Evolutionary conservation across 2,113 vertebrate genomes (phyloP).

Genomic region (Ctenodactylus gundi): DNA sequence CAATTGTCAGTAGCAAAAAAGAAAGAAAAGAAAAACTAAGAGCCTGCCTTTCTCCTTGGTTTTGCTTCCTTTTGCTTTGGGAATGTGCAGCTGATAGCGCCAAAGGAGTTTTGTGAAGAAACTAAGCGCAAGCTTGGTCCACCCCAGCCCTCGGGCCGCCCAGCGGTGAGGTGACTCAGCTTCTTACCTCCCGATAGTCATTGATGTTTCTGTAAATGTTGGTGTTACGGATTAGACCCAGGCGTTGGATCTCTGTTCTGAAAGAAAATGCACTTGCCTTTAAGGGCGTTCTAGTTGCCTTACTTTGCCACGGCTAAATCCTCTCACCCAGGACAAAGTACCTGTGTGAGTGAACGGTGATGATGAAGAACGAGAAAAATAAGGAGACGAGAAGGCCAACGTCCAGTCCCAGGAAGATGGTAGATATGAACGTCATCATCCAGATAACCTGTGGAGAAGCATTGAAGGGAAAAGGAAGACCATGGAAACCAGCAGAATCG

Average conservation of each 20-base stretch:
- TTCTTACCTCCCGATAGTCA: slow-evolving; percentile 78
- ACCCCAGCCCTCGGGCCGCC: not conserved
- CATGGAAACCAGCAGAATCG: not conserved
- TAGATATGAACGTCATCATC: slow-evolving; percentile 75
- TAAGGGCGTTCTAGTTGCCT: not conserved
- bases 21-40: no score
- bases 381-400: slow-evolving; percentile 64
- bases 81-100: not conserved
- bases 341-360: slow-evolving; percentile 81
- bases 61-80: not conserved
- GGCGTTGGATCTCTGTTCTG: slow-evolving; percentile 77
- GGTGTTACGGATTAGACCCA: slow-evolving; percentile 83
- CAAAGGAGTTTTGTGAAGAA: not conserved
- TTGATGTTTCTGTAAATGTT: slow-evolving; percentile 82
- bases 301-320: not conserved
- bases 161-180: not conserved
- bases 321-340: slow-evolving; percentile 47
- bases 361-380: slow-evolving; percentile 73
- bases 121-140: not conserved
- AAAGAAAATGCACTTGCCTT: slow-evolving; percentile 65
- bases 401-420: slow-evolving; percentile 79
- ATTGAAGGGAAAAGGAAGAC: not conserved
- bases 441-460: slow-evolving; percentile 72
- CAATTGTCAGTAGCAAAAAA: no score
- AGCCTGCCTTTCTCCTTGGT: not conserved